Conservation (phyloP, 2,797 vertebrate species). For the Acanthopagrus latus region DNA sequence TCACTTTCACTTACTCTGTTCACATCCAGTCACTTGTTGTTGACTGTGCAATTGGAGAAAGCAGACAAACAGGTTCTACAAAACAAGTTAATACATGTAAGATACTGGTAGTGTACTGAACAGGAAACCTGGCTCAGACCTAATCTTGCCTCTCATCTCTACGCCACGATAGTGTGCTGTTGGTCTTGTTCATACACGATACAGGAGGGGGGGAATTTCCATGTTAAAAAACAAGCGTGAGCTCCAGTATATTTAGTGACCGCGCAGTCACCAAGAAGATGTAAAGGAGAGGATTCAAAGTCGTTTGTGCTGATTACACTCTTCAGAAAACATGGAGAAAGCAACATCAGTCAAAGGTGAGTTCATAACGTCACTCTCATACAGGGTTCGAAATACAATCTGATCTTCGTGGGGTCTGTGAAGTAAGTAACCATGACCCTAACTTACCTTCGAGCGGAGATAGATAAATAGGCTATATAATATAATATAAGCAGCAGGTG, state of each 20-base stretch:
- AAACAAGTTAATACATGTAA: too few relatives aligned
- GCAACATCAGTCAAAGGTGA: conserved; percentile 13
- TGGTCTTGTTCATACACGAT: neutral
- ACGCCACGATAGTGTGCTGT: neutral
- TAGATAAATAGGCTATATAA: too few relatives aligned
- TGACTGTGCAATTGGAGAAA: neutral
- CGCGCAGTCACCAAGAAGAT: neutral
- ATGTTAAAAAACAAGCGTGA: neutral
- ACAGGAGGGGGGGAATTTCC: neutral
- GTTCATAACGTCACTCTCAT: neutral
- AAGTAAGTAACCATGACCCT: too few relatives aligned
- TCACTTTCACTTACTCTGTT: too few relatives aligned
- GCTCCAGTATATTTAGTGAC: neutral
- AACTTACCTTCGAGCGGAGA: too few relatives aligned
- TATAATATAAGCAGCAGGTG: too few relatives aligned
- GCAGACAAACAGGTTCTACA: neutral
- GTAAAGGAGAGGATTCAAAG: neutral
- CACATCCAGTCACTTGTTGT: too few relatives aligned
- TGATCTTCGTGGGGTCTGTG: too few relatives aligned
- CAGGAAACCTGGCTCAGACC: neutral
- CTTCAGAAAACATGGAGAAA: conserved; percentile 9
- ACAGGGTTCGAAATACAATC: too few relatives aligned
- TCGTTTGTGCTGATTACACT: neutral
- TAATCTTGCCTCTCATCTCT: neutral
- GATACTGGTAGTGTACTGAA: neutral